phyloP scores from a whole-genome alignment of 1,140 invertebrate genomes.

The Eupristina koningsbergeri region DNA sequence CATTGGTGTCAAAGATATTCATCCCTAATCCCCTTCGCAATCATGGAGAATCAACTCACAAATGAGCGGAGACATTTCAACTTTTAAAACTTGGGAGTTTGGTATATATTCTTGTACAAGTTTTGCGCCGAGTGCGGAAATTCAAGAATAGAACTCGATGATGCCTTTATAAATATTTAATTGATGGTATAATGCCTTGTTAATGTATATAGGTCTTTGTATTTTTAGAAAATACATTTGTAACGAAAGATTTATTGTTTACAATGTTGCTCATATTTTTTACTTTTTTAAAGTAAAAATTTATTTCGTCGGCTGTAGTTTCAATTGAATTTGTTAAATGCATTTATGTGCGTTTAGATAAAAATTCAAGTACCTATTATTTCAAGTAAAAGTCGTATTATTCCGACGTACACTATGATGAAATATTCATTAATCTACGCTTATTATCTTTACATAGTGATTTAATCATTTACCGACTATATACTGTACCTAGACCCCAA shows the following conservation, averaged over 20 bases:
- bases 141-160: constrained; percentile 34
- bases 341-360: not conserved
- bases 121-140: not conserved
- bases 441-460: not conserved
- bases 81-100: not conserved
- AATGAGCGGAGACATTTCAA: not conserved
- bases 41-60: not conserved
- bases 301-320: not conserved
- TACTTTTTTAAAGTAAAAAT: not conserved
- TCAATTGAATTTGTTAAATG: not conserved
- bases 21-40: not conserved
- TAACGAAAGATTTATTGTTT: constrained; percentile 32
- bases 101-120: not conserved
- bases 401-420: not conserved
- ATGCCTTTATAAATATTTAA: constrained; percentile 47
- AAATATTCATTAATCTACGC: not conserved
- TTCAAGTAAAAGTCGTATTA: not conserved
- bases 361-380: not conserved
- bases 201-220: constrained; percentile 23
- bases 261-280: not conserved
- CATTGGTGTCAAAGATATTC: not conserved
- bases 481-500: not conserved
- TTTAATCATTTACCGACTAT: not conserved
- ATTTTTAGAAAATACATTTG: constrained; percentile 30
- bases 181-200: constrained; percentile 27